Evolutionary conservation across 2,888 invertebrate species (phyloP).

Genomic region (Ferrisia virgata): DNA sequence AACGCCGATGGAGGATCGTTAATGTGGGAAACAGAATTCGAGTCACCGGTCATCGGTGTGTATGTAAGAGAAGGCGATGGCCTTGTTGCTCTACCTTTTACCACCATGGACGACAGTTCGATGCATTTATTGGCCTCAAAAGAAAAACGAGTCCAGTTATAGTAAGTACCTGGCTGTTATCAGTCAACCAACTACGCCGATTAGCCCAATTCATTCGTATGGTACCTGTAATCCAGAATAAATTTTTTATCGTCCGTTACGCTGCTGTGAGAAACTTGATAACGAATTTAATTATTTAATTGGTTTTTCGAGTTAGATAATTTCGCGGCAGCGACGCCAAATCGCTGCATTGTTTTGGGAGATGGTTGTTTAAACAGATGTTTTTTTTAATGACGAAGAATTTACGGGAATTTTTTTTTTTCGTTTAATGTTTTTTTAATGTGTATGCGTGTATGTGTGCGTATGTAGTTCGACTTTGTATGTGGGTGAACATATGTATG

Average conservation of each 20-base stretch:
- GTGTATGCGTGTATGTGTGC: too few relatives aligned
- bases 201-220: not conserved
- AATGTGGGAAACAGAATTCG: constrained; percentile 82
- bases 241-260: not conserved
- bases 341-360: not conserved
- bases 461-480: constrained; percentile 80
- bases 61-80: constrained; percentile 75
- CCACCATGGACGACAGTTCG: constrained; percentile 83
- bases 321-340: not conserved
- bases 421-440: too few relatives aligned
- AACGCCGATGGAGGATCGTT: constrained; percentile 63
- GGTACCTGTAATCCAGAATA: too few relatives aligned
- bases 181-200: not conserved
- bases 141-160: not conserved
- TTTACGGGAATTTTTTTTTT: constrained; percentile 7
- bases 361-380: not conserved
- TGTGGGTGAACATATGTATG: constrained; percentile 82
- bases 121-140: constrained; percentile 53
- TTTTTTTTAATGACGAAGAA: not conserved
- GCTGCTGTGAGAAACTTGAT: not conserved
- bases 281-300: not conserved
- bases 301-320: not conserved
- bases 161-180: constrained; percentile 38
- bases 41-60: constrained; percentile 86
- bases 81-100: constrained; percentile 80